Percentiles rank a stretch among this genome's conserved stretches.
These are phyloP conservation scores for Odocoileus virginianus DNA, from an alignment of 2,113 vertebrate genomes.

Conservation along the genomic window DNA sequence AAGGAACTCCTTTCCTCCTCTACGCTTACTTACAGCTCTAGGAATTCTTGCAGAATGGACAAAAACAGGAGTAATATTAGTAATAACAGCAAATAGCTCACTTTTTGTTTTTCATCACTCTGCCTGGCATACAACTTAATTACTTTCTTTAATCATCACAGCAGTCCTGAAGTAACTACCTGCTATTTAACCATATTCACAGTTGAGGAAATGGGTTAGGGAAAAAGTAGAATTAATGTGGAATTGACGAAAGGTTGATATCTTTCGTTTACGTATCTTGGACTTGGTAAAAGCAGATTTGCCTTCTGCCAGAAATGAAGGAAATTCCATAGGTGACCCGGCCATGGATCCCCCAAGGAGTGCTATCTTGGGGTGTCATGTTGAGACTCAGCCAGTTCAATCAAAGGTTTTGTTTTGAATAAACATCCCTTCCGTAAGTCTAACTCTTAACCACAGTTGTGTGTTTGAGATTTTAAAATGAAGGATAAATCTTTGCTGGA, in stretches of 20 bases:
- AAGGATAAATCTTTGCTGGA: neutral
- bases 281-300: neutral
- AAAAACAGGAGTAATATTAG: neutral
- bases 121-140: neutral
- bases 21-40: neutral
- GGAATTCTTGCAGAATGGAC: neutral
- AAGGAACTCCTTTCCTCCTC: neutral
- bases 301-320: neutral
- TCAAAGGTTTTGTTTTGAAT: neutral
- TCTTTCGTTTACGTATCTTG: neutral
- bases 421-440: neutral
- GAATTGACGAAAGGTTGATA: neutral
- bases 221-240: neutral
- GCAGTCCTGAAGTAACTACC: neutral
- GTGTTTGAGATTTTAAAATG: constrained; percentile 18
- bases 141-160: neutral
- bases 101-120: neutral
- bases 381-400: neutral
- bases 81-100: neutral
- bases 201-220: neutral
- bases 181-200: neutral
- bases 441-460: neutral
- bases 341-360: neutral
- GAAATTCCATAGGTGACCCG: neutral
- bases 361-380: neutral